Conservation (phyloP, 2,888 invertebrate genomes). For the Coelopa pilipes region DNA sequence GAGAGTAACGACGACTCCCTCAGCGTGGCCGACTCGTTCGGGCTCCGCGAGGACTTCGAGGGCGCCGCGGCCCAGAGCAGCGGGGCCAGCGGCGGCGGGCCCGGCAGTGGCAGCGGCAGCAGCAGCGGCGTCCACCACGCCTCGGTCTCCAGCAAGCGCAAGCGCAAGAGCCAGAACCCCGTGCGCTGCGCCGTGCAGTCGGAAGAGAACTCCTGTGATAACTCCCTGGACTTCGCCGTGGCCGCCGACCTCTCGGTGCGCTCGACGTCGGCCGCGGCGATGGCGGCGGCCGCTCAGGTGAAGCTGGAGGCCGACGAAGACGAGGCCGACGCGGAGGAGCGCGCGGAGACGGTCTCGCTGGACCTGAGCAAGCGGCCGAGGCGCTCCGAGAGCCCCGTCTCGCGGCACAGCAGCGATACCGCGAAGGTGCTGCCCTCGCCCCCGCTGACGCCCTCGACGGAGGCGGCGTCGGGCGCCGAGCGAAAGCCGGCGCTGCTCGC, state of each 20-base stretch:
- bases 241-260: slow-evolving; percentile 64
- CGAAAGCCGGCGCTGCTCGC: slow-evolving; percentile 35
- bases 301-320: slow-evolving; percentile 28
- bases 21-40: slow-evolving; percentile 70
- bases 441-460: slow-evolving; percentile 60
- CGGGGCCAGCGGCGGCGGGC: slow-evolving; percentile 41
- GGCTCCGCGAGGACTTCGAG: slow-evolving; percentile 65
- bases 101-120: slow-evolving; percentile 42
- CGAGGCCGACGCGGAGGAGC: slow-evolving; percentile 53
- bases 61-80: slow-evolving; percentile 42
- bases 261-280: slow-evolving; percentile 44
- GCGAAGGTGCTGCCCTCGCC: slow-evolving; percentile 64
- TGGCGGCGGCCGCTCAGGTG: slow-evolving; percentile 39
- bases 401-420: slow-evolving; percentile 52
- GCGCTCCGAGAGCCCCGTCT: slow-evolving; percentile 48
- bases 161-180: slow-evolving; percentile 90
- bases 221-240: slow-evolving; percentile 62
- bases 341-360: slow-evolving; percentile 49
- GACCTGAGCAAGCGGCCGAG: slow-evolving; percentile 51
- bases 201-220: slow-evolving; percentile 62
- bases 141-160: slow-evolving; percentile 71
- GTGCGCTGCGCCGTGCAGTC: slow-evolving; percentile 76
- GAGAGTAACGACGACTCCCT: slow-evolving; percentile 75
- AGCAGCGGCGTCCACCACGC: slow-evolving; percentile 38
- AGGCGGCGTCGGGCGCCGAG: neutral